Evolutionary conservation across 2,888 invertebrate species (phyloP), one percentile per base, ranked within the genome.

Genomic region (Metopia argyrocephala): DNA sequence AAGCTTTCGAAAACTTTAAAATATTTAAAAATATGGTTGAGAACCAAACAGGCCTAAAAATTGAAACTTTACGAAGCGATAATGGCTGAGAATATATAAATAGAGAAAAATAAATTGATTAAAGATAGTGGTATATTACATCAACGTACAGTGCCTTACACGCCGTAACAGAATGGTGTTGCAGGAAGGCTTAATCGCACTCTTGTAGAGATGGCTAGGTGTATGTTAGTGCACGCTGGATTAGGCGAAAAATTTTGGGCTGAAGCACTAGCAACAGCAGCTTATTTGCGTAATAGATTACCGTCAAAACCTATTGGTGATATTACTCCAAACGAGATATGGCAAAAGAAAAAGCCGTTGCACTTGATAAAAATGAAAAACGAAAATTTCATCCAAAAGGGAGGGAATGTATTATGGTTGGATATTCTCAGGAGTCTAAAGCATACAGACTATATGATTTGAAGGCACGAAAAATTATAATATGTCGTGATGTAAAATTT

Each of bases 151-250:
- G 78, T 81, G 5, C 64, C 70, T 7, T 74, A 80, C 27, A 81
- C 78, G 20, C 80, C 82, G 21, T 76, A 82, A 27, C 82, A 83
- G 38, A 80, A 82, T 38, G 69, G 81, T 27, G 76, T 82, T 0
- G 71, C 80, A 18, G 76, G 76, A 31, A 46, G 76, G 12, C 45
- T 61, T 5, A 79, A 80, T 38, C 27, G 66, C 46, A 82, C 80
- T 15, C 52, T 82, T 45, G 50, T 82, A 25, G 79, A 82, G 12
- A 84, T 83, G 12, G 50, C 69, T 6, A 62, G 82, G 12, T 79
- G 59, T 50, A 70, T 78, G 79, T 56, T 74, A 21, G 23, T 74
- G 2, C 74, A 78, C 56, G 62, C 66, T 21, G 68, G 64, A 2
- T 20, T 78, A 31, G 48, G 52, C 18, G 28, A 75, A 2, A 21